Base-by-base conservation (phyloP, 2,888 invertebrate genomes). In the Gisinianus flammeolus region DNA sequence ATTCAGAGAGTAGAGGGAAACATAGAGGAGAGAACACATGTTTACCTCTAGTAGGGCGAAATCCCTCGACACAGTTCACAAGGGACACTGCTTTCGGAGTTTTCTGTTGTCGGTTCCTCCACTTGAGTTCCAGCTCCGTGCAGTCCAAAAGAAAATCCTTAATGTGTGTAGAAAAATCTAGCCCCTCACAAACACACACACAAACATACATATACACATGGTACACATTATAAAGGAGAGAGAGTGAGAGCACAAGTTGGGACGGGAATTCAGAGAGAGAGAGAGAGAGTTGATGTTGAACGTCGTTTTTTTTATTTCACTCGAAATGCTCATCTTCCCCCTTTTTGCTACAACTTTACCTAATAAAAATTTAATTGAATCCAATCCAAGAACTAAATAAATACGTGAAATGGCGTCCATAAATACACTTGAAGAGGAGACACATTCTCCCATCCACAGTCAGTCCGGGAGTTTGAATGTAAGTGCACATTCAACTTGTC, bases 311-410 rank as follows among this genome's bases (percentile, higher is more conserved):
- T 44, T 8, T 16, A 26, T 30, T 5, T 66, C 30, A 10, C 44
- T 35, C 22, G 3, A n/a, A 16, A 26, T 64, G 28, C 24, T 35
- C 68, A 33, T 33, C 44, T 44, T 68, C 68, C 24, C 35, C 68
- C 24, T 19, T 68, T 58, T 31, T 31, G 22, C 31, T 58, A n/a
- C 31, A 73, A 73, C 62, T 73, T 73, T 31, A 73, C 64, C 22
- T 35, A 73, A 73, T 73, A 73, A 73, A 73, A 73, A 73, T 62
- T 73, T 73, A 73, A 73, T 73, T 73, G 73, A 73, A 73, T 73
- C 35, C 73, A 73, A 31, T 58, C 44, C 33, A 73, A 62, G 26
- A 56, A 71, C 56, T 56, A 71, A 71, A 71, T 71, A 71, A 71
- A 71, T 71, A 71, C 56, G 56, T 19, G 62, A 22, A 70, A 73